phyloP scores from a whole-genome alignment of 2,888 invertebrate species.

The Disparrhopalites patrizii region DNA sequence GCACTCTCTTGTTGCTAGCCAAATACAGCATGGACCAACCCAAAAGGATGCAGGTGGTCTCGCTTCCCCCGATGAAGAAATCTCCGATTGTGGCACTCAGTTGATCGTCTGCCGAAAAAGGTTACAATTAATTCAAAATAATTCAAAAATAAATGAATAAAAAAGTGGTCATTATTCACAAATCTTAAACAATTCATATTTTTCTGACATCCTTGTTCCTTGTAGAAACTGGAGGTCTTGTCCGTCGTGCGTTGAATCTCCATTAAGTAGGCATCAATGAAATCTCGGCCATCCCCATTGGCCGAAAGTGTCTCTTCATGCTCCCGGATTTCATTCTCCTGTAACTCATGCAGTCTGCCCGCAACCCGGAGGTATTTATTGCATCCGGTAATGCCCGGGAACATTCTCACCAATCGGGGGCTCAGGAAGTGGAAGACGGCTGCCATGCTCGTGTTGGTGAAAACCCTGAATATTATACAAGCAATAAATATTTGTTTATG shows the following conservation, averaged over 20 bases:
- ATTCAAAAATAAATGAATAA: neutral
- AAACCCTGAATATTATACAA: constrained; percentile 2
- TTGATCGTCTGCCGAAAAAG: constrained; percentile 24
- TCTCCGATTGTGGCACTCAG: constrained; percentile 28
- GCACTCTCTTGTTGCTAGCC: constrained; percentile 48
- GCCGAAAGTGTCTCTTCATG: constrained; percentile 15
- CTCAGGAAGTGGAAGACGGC: neutral
- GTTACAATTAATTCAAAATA: neutral
- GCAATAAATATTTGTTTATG: too few relatives aligned
- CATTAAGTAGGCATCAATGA: constrained; percentile 37
- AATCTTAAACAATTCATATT: too few relatives aligned
- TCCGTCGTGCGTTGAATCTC: constrained; percentile 38
- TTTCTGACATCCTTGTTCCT: constrained; percentile 29
- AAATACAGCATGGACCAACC: constrained; percentile 49
- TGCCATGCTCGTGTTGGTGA: neutral
- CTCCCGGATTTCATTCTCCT: neutral
- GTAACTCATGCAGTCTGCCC: constrained; percentile 2
- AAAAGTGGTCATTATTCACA: too few relatives aligned
- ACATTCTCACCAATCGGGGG: neutral
- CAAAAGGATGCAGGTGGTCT: constrained; percentile 47
- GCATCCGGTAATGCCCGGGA: constrained; percentile 6
- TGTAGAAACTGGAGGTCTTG: constrained; percentile 35
- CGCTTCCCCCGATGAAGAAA: constrained; percentile 41
- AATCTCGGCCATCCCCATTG: constrained; percentile 29
- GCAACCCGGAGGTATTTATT: neutral